Conservation (phyloP, 2,797 vertebrate species). For the Siniperca undulata region DNA sequence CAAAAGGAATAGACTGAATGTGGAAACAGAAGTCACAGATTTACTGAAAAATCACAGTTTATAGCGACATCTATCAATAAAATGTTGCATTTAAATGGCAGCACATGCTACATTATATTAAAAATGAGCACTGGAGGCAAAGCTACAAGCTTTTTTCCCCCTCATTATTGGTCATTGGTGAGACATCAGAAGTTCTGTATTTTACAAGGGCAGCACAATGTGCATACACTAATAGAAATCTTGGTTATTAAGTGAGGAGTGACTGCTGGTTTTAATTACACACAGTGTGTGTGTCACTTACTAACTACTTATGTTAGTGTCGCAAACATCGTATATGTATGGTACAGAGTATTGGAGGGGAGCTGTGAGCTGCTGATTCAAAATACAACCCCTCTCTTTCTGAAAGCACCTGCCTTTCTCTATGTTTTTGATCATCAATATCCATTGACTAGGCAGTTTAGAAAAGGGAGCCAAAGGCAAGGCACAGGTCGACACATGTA, state of each 20-base stretch:
- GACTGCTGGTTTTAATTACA: slow-evolving; percentile 9
- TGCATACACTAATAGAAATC: slow-evolving; percentile 11
- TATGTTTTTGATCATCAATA: neutral
- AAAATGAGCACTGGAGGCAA: slow-evolving; percentile 4
- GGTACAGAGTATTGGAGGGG: neutral
- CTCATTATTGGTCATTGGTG: no score
- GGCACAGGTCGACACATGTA: no score
- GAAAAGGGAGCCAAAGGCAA: neutral
- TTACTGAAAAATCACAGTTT: slow-evolving; percentile 31
- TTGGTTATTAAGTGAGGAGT: neutral
- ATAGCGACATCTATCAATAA: slow-evolving; percentile 16
- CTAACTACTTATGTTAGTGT: neutral
- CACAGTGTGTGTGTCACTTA: neutral
- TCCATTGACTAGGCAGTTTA: neutral
- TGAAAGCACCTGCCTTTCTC: neutral
- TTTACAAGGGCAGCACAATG: neutral
- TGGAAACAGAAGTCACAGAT: slow-evolving; percentile 10
- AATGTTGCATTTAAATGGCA: slow-evolving; percentile 34
- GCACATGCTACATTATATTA: slow-evolving; percentile 1
- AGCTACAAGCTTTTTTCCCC: neutral
- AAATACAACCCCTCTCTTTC: neutral
- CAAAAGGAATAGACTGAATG: neutral
- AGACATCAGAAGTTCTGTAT: neutral
- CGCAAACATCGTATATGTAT: neutral
- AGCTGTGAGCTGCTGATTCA: neutral